Conservation (phyloP, 2,113 vertebrate genomes). For the Talpa occidentalis region DNA sequence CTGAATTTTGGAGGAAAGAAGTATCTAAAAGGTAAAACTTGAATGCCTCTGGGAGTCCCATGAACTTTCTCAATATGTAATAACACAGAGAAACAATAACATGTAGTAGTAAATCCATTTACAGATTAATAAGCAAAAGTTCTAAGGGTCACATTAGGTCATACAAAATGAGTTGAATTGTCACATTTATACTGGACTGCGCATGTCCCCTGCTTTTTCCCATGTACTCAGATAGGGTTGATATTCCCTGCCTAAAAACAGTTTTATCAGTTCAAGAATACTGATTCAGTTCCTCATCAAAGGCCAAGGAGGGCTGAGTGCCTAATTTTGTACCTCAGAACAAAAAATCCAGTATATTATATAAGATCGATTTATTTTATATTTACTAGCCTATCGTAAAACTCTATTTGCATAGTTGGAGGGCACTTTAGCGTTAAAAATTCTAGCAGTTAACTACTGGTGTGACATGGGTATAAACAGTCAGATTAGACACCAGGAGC, state of each 20-base stretch:
- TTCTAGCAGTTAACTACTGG: neutral
- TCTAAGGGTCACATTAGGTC: neutral
- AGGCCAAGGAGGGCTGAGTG: neutral
- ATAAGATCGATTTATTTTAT: neutral
- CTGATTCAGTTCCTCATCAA: neutral
- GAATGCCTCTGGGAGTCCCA: neutral
- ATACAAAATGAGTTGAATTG: neutral
- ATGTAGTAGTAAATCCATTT: neutral
- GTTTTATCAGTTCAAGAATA: neutral
- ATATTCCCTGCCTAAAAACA: neutral
- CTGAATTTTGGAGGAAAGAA: slow-evolving; percentile 50
- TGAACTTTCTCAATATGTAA: neutral
- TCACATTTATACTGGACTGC: neutral
- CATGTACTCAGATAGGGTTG: neutral
- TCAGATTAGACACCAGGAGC: neutral
- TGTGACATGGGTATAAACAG: neutral
- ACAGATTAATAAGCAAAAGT: slow-evolving; percentile 23
- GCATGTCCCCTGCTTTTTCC: neutral
- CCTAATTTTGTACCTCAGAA: neutral
- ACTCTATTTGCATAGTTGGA: neutral
- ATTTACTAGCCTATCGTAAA: neutral
- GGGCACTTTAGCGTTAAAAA: neutral
- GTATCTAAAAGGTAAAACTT: slow-evolving; percentile 51
- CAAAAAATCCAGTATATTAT: neutral
- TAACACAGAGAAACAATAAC: neutral